phyloP scores from a whole-genome alignment of 2,888 invertebrate species.

The Coecobrya sp. region DNA sequence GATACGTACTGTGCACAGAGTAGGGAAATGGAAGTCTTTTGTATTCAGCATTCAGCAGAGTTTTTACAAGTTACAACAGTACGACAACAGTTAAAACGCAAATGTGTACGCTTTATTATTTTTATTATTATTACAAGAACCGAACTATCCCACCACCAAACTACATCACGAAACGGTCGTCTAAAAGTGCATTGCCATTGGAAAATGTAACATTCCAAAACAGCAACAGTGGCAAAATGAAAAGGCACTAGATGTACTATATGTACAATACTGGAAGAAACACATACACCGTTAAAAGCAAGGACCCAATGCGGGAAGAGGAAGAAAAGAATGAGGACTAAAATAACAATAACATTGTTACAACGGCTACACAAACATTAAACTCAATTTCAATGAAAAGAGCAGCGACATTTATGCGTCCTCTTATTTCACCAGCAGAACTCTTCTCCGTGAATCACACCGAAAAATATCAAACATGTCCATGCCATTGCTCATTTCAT shows the following conservation, averaged over 20 bases:
- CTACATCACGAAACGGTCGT: background rate
- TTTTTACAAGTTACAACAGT: background rate
- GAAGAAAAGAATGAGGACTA: background rate
- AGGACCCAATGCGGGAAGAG: background rate
- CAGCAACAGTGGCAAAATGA: background rate
- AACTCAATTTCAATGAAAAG: conserved; percentile 33
- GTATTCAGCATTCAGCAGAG: conserved; percentile 1
- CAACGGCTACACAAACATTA: conserved; percentile 41
- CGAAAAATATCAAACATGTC: conserved; percentile 45
- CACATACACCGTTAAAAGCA: background rate
- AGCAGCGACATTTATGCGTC: conserved; percentile 18
- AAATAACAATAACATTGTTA: conserved; percentile 39
- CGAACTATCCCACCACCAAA: background rate
- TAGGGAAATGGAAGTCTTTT: conserved; percentile 26
- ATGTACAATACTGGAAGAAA: background rate
- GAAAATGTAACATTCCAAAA: background rate
- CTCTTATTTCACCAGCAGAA: background rate
- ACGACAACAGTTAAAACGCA: conserved; percentile 38
- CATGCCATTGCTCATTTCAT: conserved; percentile 56
- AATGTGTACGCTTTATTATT: background rate
- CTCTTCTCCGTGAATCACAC: background rate
- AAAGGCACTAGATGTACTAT: background rate
- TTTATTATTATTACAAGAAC: background rate
- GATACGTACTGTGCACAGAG: background rate
- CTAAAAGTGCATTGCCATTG: background rate